Conservation (phyloP, 2,113 vertebrate genomes). For the Plotosus lineatus region DNA sequence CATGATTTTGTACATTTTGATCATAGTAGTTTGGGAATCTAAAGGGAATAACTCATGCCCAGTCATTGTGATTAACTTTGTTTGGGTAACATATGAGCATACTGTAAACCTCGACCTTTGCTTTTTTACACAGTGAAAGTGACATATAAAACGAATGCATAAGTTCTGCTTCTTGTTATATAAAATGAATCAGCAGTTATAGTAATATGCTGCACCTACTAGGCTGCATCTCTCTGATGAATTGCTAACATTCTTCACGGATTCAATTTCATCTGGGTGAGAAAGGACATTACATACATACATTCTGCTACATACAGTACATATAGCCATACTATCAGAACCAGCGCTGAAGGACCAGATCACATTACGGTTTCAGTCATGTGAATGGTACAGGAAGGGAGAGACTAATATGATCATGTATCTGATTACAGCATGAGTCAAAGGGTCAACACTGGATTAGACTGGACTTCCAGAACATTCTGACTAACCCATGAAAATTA, state of each 20-base stretch:
- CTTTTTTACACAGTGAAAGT: background rate
- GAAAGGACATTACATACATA: constrained; percentile 34
- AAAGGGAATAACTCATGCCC: background rate
- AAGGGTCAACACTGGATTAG: background rate
- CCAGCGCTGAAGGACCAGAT: constrained; percentile 25
- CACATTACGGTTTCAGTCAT: constrained; percentile 24
- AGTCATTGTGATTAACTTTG: background rate
- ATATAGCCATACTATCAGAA: constrained; percentile 21
- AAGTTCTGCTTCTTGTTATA: background rate
- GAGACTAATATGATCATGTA: constrained; percentile 7
- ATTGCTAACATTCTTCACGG: constrained; percentile 22
- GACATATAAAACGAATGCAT: constrained; percentile 10
- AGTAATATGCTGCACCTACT: constrained; percentile 5
- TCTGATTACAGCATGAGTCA: constrained; percentile 11
- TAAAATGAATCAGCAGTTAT: constrained; percentile 39
- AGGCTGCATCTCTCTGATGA: constrained; percentile 35
- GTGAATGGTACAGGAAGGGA: constrained; percentile 21
- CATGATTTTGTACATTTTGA: background rate
- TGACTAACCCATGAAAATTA: background rate
- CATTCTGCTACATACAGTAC: background rate
- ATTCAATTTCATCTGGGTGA: constrained; percentile 22
- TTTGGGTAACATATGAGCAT: background rate
- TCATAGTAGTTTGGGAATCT: background rate
- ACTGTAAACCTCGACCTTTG: constrained; percentile 1
- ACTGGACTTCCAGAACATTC: background rate